phyloP scores from a whole-genome alignment of 2,888 invertebrate genomes.

The Archaeoteleia sp. region DNA sequence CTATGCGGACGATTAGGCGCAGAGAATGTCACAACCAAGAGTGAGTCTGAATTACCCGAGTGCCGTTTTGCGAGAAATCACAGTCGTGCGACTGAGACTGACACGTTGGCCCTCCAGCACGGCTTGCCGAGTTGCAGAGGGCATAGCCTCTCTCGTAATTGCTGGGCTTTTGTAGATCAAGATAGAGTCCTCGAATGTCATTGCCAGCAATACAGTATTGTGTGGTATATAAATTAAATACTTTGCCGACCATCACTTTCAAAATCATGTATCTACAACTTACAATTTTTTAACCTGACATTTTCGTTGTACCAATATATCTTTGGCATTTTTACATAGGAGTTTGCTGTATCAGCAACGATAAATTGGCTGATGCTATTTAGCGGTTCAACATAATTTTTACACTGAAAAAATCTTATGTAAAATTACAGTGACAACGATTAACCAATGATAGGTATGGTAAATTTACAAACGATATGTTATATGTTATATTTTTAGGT shows the following conservation, averaged over 20 bases:
- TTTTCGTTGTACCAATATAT: too few relatives aligned
- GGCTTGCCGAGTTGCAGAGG: slow-evolving; percentile 31
- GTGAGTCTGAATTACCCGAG: slow-evolving; percentile 28
- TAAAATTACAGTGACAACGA: too few relatives aligned
- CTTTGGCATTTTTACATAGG: too few relatives aligned
- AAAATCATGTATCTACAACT: too few relatives aligned
- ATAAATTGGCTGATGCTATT: too few relatives aligned
- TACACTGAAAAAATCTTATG: too few relatives aligned
- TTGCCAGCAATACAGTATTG: slow-evolving; percentile 32
- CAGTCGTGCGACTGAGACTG: slow-evolving; percentile 24
- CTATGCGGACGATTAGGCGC: slow-evolving; percentile 10
- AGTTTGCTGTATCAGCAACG: too few relatives aligned
- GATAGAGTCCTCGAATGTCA: slow-evolving; percentile 41
- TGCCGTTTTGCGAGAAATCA: slow-evolving; percentile 42
- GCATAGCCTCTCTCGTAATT: slow-evolving; percentile 24
- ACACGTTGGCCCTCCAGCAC: slow-evolving; percentile 25
- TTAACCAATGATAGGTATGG: too few relatives aligned
- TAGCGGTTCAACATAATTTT: too few relatives aligned
- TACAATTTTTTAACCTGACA: too few relatives aligned
- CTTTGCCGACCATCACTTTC: slow-evolving; percentile 20
- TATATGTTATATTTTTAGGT: too few relatives aligned
- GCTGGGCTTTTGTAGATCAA: slow-evolving; percentile 43
- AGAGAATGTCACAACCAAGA: slow-evolving; percentile 20
- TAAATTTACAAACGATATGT: too few relatives aligned
- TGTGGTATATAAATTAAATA: slow-evolving; percentile 30